phyloP scores from a whole-genome alignment of 1,140 invertebrate species.

The Polyergus mexicanus region DNA sequence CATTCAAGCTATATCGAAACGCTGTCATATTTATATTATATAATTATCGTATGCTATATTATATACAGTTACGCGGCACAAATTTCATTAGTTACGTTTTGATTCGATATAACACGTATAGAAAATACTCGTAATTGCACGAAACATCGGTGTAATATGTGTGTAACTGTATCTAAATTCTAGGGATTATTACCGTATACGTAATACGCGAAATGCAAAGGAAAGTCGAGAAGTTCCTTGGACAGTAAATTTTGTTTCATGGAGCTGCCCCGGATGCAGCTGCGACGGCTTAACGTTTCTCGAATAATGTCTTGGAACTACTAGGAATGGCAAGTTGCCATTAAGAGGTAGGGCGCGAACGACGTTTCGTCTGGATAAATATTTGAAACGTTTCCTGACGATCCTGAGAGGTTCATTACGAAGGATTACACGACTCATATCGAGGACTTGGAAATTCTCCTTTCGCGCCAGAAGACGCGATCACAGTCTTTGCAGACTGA shows the following conservation, averaged over 20 bases:
- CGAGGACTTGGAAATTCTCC: slow-evolving; percentile 78
- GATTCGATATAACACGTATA: neutral
- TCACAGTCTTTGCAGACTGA: slow-evolving; percentile 75
- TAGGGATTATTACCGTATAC: neutral
- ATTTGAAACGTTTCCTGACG: slow-evolving; percentile 77
- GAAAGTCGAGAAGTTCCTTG: slow-evolving; percentile 29
- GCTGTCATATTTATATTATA: neutral
- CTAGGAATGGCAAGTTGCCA: slow-evolving; percentile 56
- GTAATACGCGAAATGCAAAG: neutral
- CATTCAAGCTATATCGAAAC: neutral
- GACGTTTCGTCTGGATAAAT: slow-evolving; percentile 77
- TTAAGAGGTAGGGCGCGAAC: slow-evolving; percentile 69
- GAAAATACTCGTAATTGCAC: neutral
- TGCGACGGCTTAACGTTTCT: slow-evolving; percentile 56
- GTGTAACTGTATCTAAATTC: neutral
- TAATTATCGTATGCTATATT: too few relatives aligned
- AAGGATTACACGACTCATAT: slow-evolving; percentile 80
- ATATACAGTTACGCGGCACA: neutral
- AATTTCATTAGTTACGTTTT: neutral
- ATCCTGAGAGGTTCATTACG: slow-evolving; percentile 80
- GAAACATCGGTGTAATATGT: neutral
- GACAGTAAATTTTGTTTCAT: slow-evolving; percentile 39
- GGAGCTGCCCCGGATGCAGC: slow-evolving; percentile 33
- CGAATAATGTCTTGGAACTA: slow-evolving; percentile 67
- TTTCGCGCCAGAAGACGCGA: slow-evolving; percentile 74